Conservation (phyloP, 1,140 invertebrate species). For the Pinna nobilis region DNA sequence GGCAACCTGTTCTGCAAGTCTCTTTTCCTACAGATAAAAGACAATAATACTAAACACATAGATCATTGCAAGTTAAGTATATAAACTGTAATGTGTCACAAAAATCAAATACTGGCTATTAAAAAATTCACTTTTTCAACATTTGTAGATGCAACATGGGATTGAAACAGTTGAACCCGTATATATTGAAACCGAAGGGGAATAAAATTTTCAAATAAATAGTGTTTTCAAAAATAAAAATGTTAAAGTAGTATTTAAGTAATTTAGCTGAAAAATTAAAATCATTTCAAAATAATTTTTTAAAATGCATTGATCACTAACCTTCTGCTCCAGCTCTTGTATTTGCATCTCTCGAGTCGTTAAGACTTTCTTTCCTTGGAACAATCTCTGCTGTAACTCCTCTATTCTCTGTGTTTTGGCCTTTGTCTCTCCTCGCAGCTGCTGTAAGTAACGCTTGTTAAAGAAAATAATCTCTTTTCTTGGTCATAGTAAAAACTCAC, state of each 20-base stretch:
- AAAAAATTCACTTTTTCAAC: not conserved
- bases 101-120: not conserved
- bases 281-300: no score
- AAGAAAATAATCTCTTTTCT: conserved; percentile 34
- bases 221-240: no score
- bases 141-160: no score
- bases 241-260: no score
- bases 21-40: not conserved
- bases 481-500: no score
- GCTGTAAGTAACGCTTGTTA: conserved; percentile 30
- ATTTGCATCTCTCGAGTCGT: conserved; percentile 56
- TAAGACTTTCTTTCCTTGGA: conserved; percentile 51
- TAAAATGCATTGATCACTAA: not conserved
- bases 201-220: no score
- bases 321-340: conserved; percentile 51
- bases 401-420: conserved; percentile 43
- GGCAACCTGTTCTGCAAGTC: conserved; percentile 47
- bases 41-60: not conserved
- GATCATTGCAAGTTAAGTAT: not conserved
- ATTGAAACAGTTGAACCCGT: no score
- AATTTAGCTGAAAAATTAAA: no score
- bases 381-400: conserved; percentile 56
- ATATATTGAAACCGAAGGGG: no score
- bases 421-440: conserved; percentile 42
- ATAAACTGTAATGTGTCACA: not conserved